Evolutionary conservation across 2,113 vertebrate species (phyloP).

Genomic region (Chionis minor): DNA sequence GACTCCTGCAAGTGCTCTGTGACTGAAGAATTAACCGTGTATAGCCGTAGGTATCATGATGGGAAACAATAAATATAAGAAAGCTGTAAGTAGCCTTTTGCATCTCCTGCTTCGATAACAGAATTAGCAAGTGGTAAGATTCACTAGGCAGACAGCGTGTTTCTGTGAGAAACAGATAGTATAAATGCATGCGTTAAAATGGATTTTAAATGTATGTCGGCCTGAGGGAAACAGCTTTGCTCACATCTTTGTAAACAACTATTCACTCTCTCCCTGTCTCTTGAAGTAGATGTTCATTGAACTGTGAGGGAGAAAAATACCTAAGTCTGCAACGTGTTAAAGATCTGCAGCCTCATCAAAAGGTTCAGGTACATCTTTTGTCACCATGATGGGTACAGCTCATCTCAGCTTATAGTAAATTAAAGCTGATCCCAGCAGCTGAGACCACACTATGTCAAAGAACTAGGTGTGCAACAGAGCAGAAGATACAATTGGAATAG

Average conservation of each 20-base stretch:
- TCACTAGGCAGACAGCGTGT: neutral
- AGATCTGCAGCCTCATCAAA: slow-evolving; percentile 41
- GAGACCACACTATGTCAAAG: slow-evolving; percentile 35
- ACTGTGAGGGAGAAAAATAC: slow-evolving; percentile 8
- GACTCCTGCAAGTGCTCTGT: neutral
- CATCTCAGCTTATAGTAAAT: slow-evolving; percentile 41
- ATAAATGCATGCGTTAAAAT: slow-evolving; percentile 15
- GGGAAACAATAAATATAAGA: neutral
- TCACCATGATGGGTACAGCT: slow-evolving; percentile 24
- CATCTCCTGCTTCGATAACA: neutral
- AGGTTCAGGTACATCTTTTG: slow-evolving; percentile 45
- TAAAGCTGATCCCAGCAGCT: slow-evolving; percentile 44
- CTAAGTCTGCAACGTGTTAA: neutral
- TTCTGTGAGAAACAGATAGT: slow-evolving; percentile 10
- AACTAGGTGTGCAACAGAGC: slow-evolving; percentile 56
- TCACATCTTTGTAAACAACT: slow-evolving; percentile 48
- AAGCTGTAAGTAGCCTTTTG: neutral
- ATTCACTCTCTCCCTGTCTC: neutral
- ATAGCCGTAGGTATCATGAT: neutral
- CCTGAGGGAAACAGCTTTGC: slow-evolving; percentile 34
- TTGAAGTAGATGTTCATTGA: slow-evolving; percentile 24
- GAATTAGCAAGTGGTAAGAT: neutral
- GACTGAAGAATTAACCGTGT: neutral
- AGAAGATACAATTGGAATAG: slow-evolving; percentile 58
- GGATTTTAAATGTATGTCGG: slow-evolving; percentile 29